Evolutionary conservation across 2,113 vertebrate species (phyloP), one percentile per base, ranked within the genome.

Genomic region (Halcyon malimbica): DNA sequence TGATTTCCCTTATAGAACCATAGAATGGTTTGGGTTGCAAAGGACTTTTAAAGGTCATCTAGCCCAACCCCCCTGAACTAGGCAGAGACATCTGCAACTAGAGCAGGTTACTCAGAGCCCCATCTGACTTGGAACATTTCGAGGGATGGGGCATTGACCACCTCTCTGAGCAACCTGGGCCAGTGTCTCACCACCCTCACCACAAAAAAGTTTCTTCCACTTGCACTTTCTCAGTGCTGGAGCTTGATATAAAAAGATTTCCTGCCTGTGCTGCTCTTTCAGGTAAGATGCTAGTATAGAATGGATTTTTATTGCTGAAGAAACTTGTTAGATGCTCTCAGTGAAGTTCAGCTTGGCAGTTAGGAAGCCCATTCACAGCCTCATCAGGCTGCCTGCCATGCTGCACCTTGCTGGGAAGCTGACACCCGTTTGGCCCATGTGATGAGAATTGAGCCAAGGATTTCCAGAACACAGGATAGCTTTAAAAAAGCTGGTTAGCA

Each of bases 401-500:
- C 53, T 89, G 88, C 59, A 62, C 35, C 82, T 88, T 2, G 0
- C 31, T 2, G 42, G 35, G 50, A 77, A 9, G 6, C 51, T 85
- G 79, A 53, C 50, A 65, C 19, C 10, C 23, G 2, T 75, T 79
- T 93, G 69, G 87, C 54, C 68, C 63, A 13, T 6, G 29, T 33
- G 82, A 44, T 74, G 93, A 85, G 65, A 91, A 90, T 5, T 29
- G 41, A 91, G 80, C 69, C 4, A 6, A 90, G 41, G 71, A 62
- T 31, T 46, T 91, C 85, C 35, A 26, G 73, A 79, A n/a, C 63
- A 50, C 7, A 18, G 54, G 60, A 39, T 1, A 46, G 28, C 50
- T 74, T 60, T 79, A 53, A 65, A 84, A 85, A 85, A 78, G 37
- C 70, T 80, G 76, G 19, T 68, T 88, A 39, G 82, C 63, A 83